phyloP scores from a whole-genome alignment of 2,113 vertebrate species.

The Corythornis vintsioides region DNA sequence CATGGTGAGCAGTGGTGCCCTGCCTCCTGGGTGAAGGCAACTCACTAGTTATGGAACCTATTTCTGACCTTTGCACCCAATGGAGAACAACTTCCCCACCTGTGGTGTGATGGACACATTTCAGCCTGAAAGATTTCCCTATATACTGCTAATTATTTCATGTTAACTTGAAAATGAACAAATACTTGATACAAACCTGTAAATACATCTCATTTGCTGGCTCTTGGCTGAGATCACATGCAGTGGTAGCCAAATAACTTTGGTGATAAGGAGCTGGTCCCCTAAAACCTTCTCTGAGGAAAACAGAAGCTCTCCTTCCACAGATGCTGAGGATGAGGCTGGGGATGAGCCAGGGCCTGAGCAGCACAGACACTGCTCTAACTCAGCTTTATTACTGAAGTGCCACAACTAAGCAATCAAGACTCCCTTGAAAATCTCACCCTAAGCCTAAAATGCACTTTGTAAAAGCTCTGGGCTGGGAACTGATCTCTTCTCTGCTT shows the following conservation, averaged over 20 bases:
- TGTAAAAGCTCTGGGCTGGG: constrained; percentile 20
- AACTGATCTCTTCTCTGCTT: constrained; percentile 22
- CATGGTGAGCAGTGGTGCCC: neutral
- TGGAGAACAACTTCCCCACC: accelerated
- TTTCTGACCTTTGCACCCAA: neutral
- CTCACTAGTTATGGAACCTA: neutral
- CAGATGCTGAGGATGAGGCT: neutral
- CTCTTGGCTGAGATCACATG: neutral
- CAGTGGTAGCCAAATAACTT: neutral
- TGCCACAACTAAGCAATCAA: constrained; percentile 19
- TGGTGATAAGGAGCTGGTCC: neutral
- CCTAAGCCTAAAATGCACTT: constrained; percentile 29
- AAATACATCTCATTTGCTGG: neutral
- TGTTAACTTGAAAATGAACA: neutral
- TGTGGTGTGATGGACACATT: accelerated
- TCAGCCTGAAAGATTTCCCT: neutral
- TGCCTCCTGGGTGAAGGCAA: neutral
- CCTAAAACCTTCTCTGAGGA: neutral
- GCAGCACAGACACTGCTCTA: neutral
- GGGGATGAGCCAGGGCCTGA: neutral
- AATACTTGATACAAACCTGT: neutral
- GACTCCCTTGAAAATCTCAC: constrained; percentile 27
- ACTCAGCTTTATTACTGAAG: constrained; percentile 14
- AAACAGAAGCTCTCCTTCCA: neutral
- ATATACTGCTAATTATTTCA: neutral